phyloP scores from a whole-genome alignment of 2,113 vertebrate species.

The Mixornis gularis region DNA sequence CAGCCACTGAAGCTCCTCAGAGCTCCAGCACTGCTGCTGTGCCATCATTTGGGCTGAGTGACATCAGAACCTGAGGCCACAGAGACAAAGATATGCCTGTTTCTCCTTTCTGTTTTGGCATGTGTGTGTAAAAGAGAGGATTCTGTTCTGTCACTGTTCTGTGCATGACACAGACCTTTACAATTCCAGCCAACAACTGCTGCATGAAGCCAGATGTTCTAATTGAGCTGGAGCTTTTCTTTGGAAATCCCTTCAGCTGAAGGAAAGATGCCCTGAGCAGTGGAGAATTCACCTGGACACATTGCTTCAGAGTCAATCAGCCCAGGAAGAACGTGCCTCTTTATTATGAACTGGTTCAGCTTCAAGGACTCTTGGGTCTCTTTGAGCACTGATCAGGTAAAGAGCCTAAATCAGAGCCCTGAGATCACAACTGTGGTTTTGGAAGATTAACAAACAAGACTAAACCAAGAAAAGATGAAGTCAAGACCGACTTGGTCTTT shows the following conservation, averaged over 20 bases:
- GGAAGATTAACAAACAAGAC: background rate
- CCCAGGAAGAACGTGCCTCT: background rate
- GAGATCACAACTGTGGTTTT: background rate
- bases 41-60: background rate
- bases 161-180: background rate
- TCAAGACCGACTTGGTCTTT: background rate
- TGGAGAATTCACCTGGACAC: background rate
- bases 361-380: background rate
- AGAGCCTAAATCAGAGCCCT: background rate
- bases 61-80: background rate
- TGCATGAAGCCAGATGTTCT: background rate
- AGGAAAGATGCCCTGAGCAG: background rate
- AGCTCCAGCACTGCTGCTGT: background rate
- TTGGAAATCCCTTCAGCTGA: background rate
- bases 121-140: background rate
- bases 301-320: background rate
- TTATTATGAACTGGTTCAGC: background rate
- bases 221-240: background rate
- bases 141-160: background rate
- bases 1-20: background rate
- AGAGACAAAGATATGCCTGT: background rate
- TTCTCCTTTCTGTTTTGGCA: background rate
- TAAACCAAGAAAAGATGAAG: background rate
- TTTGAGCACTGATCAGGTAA: background rate
- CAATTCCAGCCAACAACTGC: background rate